phyloP scores from a whole-genome alignment of 2,113 vertebrate species.

The Capreolus pygargus region DNA sequence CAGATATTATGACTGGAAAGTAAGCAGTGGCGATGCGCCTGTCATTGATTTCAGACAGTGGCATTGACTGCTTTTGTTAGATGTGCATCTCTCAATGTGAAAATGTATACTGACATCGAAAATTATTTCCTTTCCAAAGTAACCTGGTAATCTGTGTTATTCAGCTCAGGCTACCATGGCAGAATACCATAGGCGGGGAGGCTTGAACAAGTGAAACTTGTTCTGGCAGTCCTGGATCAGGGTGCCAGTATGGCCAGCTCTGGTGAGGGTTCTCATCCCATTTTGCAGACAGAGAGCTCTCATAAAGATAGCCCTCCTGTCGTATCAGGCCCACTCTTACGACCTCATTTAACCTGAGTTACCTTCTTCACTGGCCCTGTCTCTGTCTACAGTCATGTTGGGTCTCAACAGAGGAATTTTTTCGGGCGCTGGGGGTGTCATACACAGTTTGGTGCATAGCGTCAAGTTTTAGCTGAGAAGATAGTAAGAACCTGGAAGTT shows the following conservation, averaged over 20 bases:
- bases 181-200: neutral
- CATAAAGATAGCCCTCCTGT: neutral
- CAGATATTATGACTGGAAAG: neutral
- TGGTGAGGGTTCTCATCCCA: neutral
- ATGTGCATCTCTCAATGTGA: neutral
- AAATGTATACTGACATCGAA: neutral
- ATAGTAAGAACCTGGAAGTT: neutral
- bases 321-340: neutral
- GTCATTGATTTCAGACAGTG: neutral
- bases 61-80: neutral
- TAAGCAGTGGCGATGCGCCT: neutral
- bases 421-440: neutral
- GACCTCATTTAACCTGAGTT: neutral
- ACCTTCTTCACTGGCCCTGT: neutral
- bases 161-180: neutral
- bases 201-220: neutral
- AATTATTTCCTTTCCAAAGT: neutral
- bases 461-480: neutral
- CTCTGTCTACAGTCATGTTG: neutral
- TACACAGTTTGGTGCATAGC: neutral
- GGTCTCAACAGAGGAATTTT: neutral
- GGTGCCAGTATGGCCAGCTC: fast-evolving
- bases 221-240: neutral
- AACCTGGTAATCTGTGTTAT: neutral
- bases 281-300: neutral